Base-by-base conservation (phyloP, 2,888 invertebrate genomes). In the Bellardia pandia region DNA sequence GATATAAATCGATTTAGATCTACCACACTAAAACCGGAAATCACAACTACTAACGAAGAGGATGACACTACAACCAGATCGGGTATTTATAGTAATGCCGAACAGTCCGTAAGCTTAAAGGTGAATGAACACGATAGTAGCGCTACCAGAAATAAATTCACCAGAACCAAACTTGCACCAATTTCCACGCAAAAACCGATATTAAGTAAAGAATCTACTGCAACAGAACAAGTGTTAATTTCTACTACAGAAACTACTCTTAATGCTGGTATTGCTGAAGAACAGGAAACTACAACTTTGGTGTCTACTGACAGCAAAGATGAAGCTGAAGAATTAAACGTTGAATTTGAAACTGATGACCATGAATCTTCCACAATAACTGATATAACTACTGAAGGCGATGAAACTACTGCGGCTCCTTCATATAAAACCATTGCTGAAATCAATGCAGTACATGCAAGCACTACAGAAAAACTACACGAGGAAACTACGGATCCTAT, bases 271-370 rank as follows among this genome's bases (percentile, higher is more conserved):
- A 16, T 16, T 16, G 42, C 45, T 45, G 40, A 71, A 56, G 16
- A 45, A 14, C 14, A 60, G 5, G 68, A 81, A 23, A 23, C 23
- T 5, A 42, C 40, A 51, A 51, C 60, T 23, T 58, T 4, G 0
- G 13, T 11, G 51, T 75, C 79, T 13, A 87, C 90, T 66, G 86
- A 85, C 72, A 64, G 84, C 37, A 68, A 78, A 16, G 79, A 86
- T 56, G 86, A 88, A 23, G 30, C 1, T 56, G 5, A 7, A 6
- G 13, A 14, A 51, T 37, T 37, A 5, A 60, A 77, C 30, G 33
- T 58, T 16, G 77, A 81, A 58, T 37, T 69, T 40, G 66, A 77
- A 23, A 53, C 2, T 45, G 8, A 11, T 3, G 13, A 13, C 3
- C 1, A 16, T 6, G 16, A 51, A 33, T 11, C 1, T n/a, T 33